Percentiles rank a stretch among this genome's conserved stretches.
phyloP scores from a whole-genome alignment of 2,797 vertebrate species.

The Gallirallus australis region DNA sequence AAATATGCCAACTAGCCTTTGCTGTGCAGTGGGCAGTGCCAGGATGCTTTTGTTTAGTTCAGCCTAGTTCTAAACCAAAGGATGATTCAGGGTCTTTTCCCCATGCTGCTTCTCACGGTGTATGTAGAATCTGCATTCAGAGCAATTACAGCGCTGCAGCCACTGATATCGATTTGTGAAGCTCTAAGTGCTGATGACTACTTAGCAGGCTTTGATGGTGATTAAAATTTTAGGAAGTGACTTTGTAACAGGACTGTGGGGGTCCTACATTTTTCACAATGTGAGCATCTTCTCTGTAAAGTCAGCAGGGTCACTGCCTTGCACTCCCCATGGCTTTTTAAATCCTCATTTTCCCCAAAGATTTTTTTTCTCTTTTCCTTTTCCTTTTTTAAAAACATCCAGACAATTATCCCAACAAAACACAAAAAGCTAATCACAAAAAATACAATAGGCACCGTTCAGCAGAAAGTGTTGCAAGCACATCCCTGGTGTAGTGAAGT shows the following conservation, averaged over 20 bases:
- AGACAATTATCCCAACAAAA: constrained; percentile 27
- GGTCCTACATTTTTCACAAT: constrained; percentile 37
- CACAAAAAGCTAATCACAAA: constrained; percentile 4
- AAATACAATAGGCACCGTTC: not conserved
- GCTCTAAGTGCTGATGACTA: constrained; percentile 19
- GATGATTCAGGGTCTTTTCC: not conserved
- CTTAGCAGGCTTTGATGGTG: constrained; percentile 31
- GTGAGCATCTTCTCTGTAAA: not conserved
- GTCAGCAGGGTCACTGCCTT: not conserved
- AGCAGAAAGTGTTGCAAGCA: not conserved
- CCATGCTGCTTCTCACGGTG: constrained; percentile 14
- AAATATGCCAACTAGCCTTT: constrained; percentile 45
- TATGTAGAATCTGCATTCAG: constrained; percentile 28
- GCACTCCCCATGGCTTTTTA: not conserved
- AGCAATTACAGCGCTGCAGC: not conserved
- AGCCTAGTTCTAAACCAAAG: constrained; percentile 12
- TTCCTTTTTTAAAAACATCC: not conserved
- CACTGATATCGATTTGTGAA: constrained; percentile 23
- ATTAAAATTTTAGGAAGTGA: constrained; percentile 58
- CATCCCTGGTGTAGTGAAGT: constrained; percentile 8
- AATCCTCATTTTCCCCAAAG: not conserved
- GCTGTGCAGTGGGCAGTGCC: not conserved
- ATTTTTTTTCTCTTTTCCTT: not conserved
- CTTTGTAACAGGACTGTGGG: not conserved
- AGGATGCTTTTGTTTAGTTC: constrained; percentile 35